phyloP scores from a whole-genome alignment of 2,113 vertebrate species.

The Erinaceus europaeus region DNA sequence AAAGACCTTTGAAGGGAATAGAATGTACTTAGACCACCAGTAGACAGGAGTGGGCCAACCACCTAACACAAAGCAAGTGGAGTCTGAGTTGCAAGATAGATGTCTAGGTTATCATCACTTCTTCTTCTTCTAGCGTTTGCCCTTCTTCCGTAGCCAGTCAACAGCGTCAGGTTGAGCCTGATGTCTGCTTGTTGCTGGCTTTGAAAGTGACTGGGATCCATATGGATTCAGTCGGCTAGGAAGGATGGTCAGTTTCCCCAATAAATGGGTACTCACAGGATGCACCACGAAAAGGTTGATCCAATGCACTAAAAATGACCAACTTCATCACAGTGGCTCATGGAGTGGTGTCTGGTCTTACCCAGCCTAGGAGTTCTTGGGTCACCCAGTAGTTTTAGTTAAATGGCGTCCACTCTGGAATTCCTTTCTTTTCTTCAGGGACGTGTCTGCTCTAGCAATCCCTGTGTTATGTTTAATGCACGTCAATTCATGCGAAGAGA shows the following conservation, averaged over 20 bases:
- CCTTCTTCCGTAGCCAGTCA: too few species aligned
- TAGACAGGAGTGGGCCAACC: too few species aligned
- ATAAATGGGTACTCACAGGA: too few species aligned
- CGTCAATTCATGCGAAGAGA: background rate
- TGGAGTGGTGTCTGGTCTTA: background rate
- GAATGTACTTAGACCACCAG: too few species aligned
- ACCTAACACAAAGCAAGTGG: background rate
- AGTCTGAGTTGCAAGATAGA: background rate
- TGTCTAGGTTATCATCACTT: background rate
- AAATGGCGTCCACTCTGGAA: background rate
- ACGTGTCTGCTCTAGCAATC: background rate
- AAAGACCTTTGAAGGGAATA: too few species aligned
- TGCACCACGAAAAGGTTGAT: too few species aligned
- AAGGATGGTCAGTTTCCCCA: too few species aligned
- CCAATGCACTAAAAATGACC: background rate
- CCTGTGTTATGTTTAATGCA: background rate
- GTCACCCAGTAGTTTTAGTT: background rate
- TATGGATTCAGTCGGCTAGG: too few species aligned
- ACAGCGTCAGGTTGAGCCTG: too few species aligned
- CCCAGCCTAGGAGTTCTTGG: background rate
- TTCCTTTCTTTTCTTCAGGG: background rate
- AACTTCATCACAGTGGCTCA: background rate
- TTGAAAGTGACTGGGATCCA: too few species aligned
- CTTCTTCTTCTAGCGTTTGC: too few species aligned
- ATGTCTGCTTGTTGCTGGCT: too few species aligned